Evolutionary conservation across 2,797 vertebrate genomes (phyloP).

Genomic region (Acanthiza pusilla): DNA sequence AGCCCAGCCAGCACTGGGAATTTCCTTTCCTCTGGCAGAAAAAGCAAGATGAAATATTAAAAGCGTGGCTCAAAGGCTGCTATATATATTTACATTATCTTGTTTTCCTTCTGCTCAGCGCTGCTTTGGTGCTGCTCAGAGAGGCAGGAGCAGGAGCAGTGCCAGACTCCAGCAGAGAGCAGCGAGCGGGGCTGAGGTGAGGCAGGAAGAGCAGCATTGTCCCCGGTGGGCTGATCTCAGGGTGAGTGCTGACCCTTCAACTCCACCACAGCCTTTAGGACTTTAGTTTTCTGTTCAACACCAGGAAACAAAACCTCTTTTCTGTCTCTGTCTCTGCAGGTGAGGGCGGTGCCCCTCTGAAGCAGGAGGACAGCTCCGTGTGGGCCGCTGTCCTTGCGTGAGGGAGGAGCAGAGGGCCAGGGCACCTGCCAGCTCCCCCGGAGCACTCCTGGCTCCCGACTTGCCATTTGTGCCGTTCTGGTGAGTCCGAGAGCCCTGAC

Average conservation of each 20-base stretch:
- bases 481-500: background rate
- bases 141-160: background rate
- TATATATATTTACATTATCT: background rate
- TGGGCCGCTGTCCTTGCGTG: background rate
- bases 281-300: background rate
- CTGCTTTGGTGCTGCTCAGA: background rate
- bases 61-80: background rate
- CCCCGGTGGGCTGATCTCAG: background rate
- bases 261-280: background rate
- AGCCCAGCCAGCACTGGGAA: background rate
- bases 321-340: background rate
- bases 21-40: constrained; percentile 16
- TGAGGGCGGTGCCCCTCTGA: background rate
- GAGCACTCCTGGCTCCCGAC: background rate
- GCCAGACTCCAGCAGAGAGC: background rate
- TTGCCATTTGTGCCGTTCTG: background rate
- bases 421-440: too few species aligned
- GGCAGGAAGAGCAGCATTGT: background rate
- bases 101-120: background rate
- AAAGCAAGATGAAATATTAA: constrained; percentile 17
- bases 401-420: background rate
- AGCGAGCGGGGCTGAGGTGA: background rate
- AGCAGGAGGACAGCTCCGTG: background rate
- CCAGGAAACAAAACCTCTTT: background rate
- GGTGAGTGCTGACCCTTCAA: background rate